A percentile compares a stretch with the other conserved stretches of the same genome.
These are phyloP conservation scores for Parasteatoda tepidariorum DNA, from an alignment of 1,140 invertebrate species.

Conservation along the genomic window DNA sequence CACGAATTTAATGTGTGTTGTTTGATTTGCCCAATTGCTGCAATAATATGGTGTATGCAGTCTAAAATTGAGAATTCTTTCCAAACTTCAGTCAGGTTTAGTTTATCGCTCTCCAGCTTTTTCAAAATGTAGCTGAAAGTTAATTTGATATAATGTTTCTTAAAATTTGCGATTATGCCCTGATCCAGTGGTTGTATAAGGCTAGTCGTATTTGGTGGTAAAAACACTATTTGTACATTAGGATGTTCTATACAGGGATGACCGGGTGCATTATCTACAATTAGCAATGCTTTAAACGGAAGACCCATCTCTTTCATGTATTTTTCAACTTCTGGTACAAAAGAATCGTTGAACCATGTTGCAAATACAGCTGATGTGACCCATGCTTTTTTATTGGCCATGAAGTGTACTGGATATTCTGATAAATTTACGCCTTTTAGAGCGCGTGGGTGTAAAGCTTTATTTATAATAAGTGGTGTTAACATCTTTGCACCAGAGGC, in stretches of 20 bases:
- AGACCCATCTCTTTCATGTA: constrained; percentile 66
- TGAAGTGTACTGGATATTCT: constrained; percentile 68
- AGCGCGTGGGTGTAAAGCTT: constrained; percentile 64
- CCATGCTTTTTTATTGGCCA: constrained; percentile 68
- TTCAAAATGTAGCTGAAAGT: constrained; percentile 37
- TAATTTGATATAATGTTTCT: constrained; percentile 53
- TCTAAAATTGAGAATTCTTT: constrained; percentile 27
- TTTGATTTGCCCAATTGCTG: neutral
- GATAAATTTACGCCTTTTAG: constrained; percentile 67
- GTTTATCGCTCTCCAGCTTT: constrained; percentile 4
- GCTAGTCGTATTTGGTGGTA: constrained; percentile 57
- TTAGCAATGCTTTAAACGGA: constrained; percentile 27
- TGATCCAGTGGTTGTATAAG: constrained; percentile 63
- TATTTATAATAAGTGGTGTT: constrained; percentile 69
- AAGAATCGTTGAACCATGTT: too few species aligned
- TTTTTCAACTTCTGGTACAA: too few species aligned
- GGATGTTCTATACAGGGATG: constrained; percentile 19
- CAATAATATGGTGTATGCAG: constrained; percentile 23
- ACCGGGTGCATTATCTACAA: constrained; percentile 36
- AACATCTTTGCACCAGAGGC: constrained; percentile 68
- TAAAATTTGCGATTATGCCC: constrained; percentile 60
- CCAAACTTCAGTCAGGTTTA: constrained; percentile 22
- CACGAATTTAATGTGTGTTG: constrained; percentile 16
- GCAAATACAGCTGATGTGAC: constrained; percentile 66
- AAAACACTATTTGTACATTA: constrained; percentile 54